Percentiles rank a stretch among this genome's conserved stretches.
These are phyloP conservation scores for Apteryx owenii DNA, from an alignment of 2,113 vertebrate genomes.

Conservation along the genomic window DNA sequence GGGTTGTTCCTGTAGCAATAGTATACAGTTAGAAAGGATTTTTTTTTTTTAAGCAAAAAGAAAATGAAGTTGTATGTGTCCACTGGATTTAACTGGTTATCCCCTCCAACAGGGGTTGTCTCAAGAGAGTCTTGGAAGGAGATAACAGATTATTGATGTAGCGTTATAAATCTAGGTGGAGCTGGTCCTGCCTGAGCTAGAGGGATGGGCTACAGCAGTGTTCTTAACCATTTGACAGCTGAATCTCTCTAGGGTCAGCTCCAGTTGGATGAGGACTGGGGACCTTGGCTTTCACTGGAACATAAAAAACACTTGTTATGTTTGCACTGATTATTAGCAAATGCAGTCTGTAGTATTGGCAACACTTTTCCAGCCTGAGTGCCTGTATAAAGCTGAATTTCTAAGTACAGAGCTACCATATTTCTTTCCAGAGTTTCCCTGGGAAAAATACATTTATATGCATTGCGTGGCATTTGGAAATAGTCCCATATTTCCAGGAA, in stretches of 20 bases:
- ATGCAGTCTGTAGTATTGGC: neutral
- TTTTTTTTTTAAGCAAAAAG: neutral
- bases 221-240: neutral
- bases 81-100: neutral
- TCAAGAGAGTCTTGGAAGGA: neutral
- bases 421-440: neutral
- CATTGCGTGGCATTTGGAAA: neutral
- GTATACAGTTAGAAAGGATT: neutral
- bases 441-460: neutral
- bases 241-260: neutral
- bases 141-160: neutral
- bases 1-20: neutral
- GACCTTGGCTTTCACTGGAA: neutral
- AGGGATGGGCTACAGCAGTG: accelerated
- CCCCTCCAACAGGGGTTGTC: neutral
- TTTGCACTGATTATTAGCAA: neutral
- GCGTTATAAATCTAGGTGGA: neutral
- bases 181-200: neutral
- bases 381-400: neutral
- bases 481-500: neutral
- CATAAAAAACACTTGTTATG: neutral
- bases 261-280: neutral
- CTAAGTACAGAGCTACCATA: neutral
- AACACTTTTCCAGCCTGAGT: neutral
- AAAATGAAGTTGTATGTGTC: neutral